A percentile compares a stretch with the other conserved stretches of the same genome.
Evolutionary conservation across 2,888 invertebrate genomes (phyloP).

Genomic region (Neocrepidodera transversa): DNA sequence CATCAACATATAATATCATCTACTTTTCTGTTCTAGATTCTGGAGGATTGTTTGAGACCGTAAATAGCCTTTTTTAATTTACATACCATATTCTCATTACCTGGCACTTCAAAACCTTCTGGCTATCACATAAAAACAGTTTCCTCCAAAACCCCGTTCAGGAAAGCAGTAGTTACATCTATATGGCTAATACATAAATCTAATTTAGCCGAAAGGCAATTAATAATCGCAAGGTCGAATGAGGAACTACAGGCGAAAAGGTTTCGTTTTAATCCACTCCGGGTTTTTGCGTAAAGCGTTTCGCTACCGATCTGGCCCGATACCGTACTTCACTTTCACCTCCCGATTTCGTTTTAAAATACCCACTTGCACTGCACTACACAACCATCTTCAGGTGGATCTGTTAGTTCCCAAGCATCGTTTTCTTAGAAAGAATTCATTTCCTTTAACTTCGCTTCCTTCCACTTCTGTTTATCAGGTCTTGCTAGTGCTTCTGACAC

Average conservation of each 20-base stretch:
- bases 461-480: slow-evolving; percentile 12
- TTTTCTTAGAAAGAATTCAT: slow-evolving; percentile 33
- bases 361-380: slow-evolving; percentile 40
- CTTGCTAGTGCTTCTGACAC: slow-evolving; percentile 35
- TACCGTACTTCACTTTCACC: slow-evolving; percentile 33
- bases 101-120: slow-evolving; percentile 30
- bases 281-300: slow-evolving; percentile 36
- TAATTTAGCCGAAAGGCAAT: slow-evolving; percentile 40
- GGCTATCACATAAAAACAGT: slow-evolving; percentile 36
- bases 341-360: slow-evolving; percentile 32
- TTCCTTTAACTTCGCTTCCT: slow-evolving; percentile 13
- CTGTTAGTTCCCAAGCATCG: slow-evolving; percentile 34
- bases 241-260: slow-evolving; percentile 40
- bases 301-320: slow-evolving; percentile 39
- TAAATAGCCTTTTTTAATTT: slow-evolving; percentile 36
- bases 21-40: slow-evolving; percentile 6
- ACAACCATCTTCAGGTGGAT: slow-evolving; percentile 25
- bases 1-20: slow-evolving; percentile 16
- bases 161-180: slow-evolving; percentile 42
- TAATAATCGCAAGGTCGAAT: slow-evolving; percentile 39
- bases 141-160: slow-evolving; percentile 40
- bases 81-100: slow-evolving; percentile 32
- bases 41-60: slow-evolving; percentile 21
- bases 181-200: slow-evolving; percentile 36
- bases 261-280: slow-evolving; percentile 40